Percentiles rank a stretch among this genome's conserved stretches.
These are phyloP conservation scores for Meloidogyne chitwoodi DNA, from an alignment of 1,140 invertebrate genomes.

Conservation along the genomic window DNA sequence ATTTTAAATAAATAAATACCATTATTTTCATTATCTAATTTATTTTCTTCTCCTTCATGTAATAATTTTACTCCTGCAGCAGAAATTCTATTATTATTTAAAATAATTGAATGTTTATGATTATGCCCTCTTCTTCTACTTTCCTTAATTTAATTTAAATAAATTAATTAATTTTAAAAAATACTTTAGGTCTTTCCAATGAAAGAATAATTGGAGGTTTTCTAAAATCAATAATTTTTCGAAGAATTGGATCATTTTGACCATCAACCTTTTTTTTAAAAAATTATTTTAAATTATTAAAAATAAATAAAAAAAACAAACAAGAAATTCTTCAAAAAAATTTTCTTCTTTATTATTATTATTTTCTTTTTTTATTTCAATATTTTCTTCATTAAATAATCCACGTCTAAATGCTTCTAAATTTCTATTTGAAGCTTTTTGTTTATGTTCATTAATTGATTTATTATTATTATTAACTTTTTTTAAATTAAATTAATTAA, in stretches of 20 bases:
- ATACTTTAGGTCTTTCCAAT: constrained; percentile 9
- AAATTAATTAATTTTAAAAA: background rate
- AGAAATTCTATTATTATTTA: background rate
- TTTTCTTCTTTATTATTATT: background rate
- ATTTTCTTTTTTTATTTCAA: background rate
- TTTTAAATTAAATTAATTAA: background rate
- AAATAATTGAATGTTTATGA: background rate
- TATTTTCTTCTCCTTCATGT: background rate
- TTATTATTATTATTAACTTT: background rate
- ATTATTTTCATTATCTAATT: background rate
- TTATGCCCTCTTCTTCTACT: background rate
- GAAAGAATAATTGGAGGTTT: constrained; percentile 20
- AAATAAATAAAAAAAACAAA: background rate
- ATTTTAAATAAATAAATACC: no score
- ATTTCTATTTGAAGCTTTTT: constrained; percentile 35
- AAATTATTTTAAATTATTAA: background rate
- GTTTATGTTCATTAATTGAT: constrained; percentile 17
- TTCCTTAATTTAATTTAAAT: background rate
- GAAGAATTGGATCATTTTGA: constrained; percentile 19
- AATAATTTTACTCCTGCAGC: background rate
- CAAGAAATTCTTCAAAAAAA: background rate
- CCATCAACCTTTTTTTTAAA: constrained; percentile 6
- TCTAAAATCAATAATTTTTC: constrained; percentile 17
- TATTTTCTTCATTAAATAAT: background rate
- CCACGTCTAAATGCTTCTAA: constrained; percentile 25